A percentile compares a stretch with the other conserved stretches of the same genome.
Evolutionary conservation across 2,113 vertebrate genomes (phyloP).

Genomic region (Micronisus gabar): DNA sequence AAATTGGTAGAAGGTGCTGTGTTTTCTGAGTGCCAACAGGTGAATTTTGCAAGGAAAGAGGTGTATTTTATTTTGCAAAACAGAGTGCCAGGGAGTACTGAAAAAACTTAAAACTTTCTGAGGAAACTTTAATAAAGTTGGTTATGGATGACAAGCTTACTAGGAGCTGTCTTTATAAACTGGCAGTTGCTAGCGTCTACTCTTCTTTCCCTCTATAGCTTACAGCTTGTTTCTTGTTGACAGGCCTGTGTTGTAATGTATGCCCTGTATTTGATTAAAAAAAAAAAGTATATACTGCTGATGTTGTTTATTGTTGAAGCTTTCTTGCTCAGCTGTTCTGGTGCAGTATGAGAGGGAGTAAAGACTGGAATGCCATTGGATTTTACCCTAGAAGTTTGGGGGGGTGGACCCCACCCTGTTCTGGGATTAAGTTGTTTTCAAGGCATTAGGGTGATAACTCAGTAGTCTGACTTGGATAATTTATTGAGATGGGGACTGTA

Average conservation of each 20-base stretch:
- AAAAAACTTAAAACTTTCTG: background rate
- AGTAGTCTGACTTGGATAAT: background rate
- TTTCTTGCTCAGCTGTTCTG: background rate
- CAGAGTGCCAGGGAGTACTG: background rate
- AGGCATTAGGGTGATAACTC: background rate
- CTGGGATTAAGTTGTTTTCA: background rate
- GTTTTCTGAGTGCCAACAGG: background rate
- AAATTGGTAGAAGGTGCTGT: background rate
- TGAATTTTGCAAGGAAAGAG: background rate
- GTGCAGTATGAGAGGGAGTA: background rate
- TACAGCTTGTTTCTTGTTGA: background rate
- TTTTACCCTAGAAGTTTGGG: background rate
- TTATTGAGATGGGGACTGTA: background rate
- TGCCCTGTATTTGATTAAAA: background rate
- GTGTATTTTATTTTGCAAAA: background rate
- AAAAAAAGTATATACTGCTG: background rate
- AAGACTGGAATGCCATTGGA: background rate
- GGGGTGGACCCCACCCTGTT: rapidly evolving
- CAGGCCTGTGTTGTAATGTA: background rate
- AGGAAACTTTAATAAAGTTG: background rate
- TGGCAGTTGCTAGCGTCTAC: background rate
- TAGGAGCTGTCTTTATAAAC: background rate
- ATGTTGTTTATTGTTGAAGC: background rate
- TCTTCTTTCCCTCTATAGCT: background rate
- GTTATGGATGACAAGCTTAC: background rate